Evolutionary conservation across 2,888 invertebrate genomes (phyloP).

Genomic region (Gymnoscelis rufifasciata): DNA sequence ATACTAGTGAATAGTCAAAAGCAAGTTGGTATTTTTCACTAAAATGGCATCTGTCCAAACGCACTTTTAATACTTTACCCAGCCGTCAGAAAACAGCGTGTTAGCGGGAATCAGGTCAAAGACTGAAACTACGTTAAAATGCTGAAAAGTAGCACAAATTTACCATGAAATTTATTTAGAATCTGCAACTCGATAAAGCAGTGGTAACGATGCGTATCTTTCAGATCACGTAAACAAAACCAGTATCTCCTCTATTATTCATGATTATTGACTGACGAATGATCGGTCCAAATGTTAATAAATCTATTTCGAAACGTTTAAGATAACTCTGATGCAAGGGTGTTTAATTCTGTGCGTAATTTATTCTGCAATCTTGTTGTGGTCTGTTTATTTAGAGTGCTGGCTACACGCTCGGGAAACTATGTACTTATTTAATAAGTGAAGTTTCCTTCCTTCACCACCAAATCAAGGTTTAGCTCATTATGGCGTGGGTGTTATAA

Average conservation of each 20-base stretch:
- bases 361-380: too few species aligned
- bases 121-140: conserved; percentile 9
- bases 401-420: too few species aligned
- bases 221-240: neutral
- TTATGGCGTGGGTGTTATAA: too few species aligned
- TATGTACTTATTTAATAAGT: too few species aligned
- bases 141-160: conserved; percentile 14
- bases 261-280: conserved; percentile 6
- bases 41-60: conserved; percentile 16
- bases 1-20: neutral
- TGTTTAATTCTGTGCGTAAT: too few species aligned
- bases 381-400: too few species aligned
- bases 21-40: neutral
- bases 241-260: conserved; percentile 1
- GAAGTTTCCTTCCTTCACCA: too few species aligned
- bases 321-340: neutral
- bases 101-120: conserved; percentile 18
- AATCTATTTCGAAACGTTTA: conserved; percentile 13
- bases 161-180: conserved; percentile 7
- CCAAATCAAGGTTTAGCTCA: too few species aligned
- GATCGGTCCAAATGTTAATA: conserved; percentile 9
- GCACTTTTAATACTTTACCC: conserved; percentile 9
- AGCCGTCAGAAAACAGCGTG: conserved; percentile 5
- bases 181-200: neutral
- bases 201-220: neutral